Evolutionary conservation across 2,797 vertebrate genomes (phyloP), one percentile per base, ranked within the genome.

Genomic region (Microctenopoma steveboyesi): DNA sequence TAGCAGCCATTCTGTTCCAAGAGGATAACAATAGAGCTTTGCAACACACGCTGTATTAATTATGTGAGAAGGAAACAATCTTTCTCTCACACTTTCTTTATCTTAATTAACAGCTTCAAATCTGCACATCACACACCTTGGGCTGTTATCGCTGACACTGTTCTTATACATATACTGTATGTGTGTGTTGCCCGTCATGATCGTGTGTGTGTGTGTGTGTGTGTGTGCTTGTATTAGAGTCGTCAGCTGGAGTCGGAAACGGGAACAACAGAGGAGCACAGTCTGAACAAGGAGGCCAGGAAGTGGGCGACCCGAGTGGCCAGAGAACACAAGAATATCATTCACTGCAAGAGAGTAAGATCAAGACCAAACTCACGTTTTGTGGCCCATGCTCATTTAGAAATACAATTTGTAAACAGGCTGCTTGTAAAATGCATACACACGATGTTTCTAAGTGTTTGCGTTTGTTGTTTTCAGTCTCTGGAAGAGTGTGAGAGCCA

Each of bases 201-300:
- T 51, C 55, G 48, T 76, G 53, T 56, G 3, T 64, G 54, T 46
- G 0, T 57, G 28, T 52, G 62, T 50, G 33, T 67, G 57, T 72
- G 18, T 81, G 8, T 69, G 45, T 79, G 59, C 76, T 46, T 74
- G 0, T 25, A n/a, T 78, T 89, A 99, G 97, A 99, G 97, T 73
- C 94, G 96, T 14, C 96, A 98, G 67, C 92, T 99, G 93, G 97
- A 99, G 76, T 97, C 96, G 0, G 97, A 99, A 87, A 95, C 96
- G 0, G 97, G 97, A 1, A 98, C 97, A 1, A 98, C 97, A 0
- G 98, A 99, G 79, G 98, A 99, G 88, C 97, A 99, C 94, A 99
- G 98, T 86, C 92, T 99, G 81, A 98, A 99, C 92, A 99, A 99
- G 74, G 98, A 99, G 88, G 98, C 98, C 61, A 94, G 97, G 55